Evolutionary conservation across 1,140 invertebrate species (phyloP), one percentile per base, ranked within the genome.

Genomic region (Macrobrachium rosenbergii): DNA sequence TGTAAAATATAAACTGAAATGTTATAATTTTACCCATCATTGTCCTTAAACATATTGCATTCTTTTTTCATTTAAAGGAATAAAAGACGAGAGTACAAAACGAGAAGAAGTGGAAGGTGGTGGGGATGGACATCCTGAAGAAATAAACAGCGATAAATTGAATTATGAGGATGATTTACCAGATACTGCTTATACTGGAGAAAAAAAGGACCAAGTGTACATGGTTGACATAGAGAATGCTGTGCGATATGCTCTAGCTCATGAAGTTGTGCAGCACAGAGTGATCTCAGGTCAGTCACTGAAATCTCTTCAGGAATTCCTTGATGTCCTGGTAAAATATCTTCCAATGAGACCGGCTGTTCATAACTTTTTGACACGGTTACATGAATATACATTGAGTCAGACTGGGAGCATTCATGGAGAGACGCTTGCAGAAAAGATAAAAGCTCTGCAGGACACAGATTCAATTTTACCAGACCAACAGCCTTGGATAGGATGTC

Each of bases 141-240:
- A 88, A 84, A 88, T 83, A 81, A 81, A 88, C 37, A 85, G 82
- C 19, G 87, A 88, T 58, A 83, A 80, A 58, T 43, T 84, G 12
- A 82, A 82, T 78, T 83, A 87, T 23, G 88, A 80, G 45, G 85
- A 89, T 72, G 85, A 83, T n/a, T 58, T 86, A 17, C 83, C 88
- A 28, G 84, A 87, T 60, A 62, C 86, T 52, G 86, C 86, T 10
- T 88, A 82, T 45, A 67, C 81, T 43, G 72, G 81, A 58, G 82
- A 81, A 63, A 72, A 76, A 37, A 69, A 19, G 1, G 91, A 95
- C 90, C 90, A 92, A 14, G 93, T 97, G 0, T 97, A 95, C 91
- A 96, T 97, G 92, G 93, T 94, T 80, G 98, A 99, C 92, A 91
- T 99, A 73, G 96, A 98, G 92, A 96, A 95, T 91, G 95, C 96